A percentile compares a stretch with the other conserved stretches of the same genome.
Evolutionary conservation across 1,140 invertebrate genomes (phyloP).

Genomic region (Diorhabda carinulata): DNA sequence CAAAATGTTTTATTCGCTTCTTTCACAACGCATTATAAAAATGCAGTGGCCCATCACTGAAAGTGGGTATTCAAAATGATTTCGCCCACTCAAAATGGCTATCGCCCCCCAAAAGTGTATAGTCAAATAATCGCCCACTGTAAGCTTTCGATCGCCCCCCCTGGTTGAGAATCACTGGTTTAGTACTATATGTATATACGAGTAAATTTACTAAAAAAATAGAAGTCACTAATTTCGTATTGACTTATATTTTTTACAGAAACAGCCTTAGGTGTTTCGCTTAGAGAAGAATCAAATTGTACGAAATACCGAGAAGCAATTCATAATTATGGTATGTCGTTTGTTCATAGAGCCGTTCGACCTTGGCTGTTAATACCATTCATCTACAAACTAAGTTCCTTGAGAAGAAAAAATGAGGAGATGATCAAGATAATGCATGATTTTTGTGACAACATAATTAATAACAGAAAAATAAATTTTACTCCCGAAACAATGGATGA

Average conservation of each 20-base stretch:
- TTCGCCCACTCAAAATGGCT: too few relatives aligned
- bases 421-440: constrained; percentile 57
- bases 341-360: constrained; percentile 52
- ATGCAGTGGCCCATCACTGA: too few relatives aligned
- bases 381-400: constrained; percentile 22
- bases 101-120: too few relatives aligned
- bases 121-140: too few relatives aligned
- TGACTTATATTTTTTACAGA: constrained; percentile 13
- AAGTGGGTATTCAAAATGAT: too few relatives aligned
- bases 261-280: constrained; percentile 21
- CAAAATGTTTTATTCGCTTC: too few relatives aligned
- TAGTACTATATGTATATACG: too few relatives aligned
- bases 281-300: not conserved
- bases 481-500: not conserved
- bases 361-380: constrained; percentile 53
- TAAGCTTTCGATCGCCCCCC: too few relatives aligned
- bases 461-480: constrained; percentile 17
- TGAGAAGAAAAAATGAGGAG: constrained; percentile 43
- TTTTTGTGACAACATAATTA: constrained; percentile 61
- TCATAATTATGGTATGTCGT: constrained; percentile 47
- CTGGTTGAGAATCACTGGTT: too few relatives aligned
- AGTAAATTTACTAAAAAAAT: too few relatives aligned
- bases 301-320: constrained; percentile 58
- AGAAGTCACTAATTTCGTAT: too few relatives aligned
- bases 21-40: too few relatives aligned